Conservation (phyloP, 2,888 invertebrate species). For the Holacanthella duospinosa region DNA sequence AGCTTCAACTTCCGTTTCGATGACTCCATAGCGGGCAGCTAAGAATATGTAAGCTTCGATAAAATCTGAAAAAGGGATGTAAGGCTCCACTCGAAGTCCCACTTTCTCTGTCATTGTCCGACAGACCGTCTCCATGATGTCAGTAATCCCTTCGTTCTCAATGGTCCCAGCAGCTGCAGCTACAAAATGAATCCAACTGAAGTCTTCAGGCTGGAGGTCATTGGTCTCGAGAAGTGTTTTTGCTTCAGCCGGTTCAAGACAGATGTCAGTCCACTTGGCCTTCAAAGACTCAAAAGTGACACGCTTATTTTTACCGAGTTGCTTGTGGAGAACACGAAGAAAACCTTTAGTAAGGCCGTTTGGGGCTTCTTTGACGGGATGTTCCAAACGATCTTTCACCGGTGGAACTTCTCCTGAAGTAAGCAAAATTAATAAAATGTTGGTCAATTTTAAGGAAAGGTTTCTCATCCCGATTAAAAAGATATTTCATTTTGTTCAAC, state of each 20-base stretch:
- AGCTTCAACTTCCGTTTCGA: not conserved
- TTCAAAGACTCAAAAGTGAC: not conserved
- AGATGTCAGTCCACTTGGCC: not conserved
- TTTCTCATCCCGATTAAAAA: no score
- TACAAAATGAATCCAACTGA: not conserved
- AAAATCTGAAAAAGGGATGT: not conserved
- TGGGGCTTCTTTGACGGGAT: slow-evolving; percentile 15
- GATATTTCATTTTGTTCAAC: no score
- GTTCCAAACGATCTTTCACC: slow-evolving; percentile 25
- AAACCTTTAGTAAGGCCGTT: slow-evolving; percentile 20
- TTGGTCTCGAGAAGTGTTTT: not conserved
- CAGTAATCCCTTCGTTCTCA: not conserved
- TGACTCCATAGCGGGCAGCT: not conserved
- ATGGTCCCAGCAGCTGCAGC: not conserved
- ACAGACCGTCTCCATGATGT: not conserved
- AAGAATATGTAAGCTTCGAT: not conserved
- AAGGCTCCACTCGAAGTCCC: not conserved
- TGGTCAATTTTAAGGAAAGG: no score
- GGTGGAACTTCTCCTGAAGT: slow-evolving; percentile 22
- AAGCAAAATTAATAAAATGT: no score
- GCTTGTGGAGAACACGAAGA: slow-evolving; percentile 50
- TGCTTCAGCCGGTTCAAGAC: not conserved
- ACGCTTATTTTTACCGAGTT: slow-evolving; percentile 39
- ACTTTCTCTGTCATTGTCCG: not conserved
- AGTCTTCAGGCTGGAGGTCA: not conserved